Conservation (phyloP, 2,888 invertebrate species). For the Caenorhabditis virilis region DNA sequence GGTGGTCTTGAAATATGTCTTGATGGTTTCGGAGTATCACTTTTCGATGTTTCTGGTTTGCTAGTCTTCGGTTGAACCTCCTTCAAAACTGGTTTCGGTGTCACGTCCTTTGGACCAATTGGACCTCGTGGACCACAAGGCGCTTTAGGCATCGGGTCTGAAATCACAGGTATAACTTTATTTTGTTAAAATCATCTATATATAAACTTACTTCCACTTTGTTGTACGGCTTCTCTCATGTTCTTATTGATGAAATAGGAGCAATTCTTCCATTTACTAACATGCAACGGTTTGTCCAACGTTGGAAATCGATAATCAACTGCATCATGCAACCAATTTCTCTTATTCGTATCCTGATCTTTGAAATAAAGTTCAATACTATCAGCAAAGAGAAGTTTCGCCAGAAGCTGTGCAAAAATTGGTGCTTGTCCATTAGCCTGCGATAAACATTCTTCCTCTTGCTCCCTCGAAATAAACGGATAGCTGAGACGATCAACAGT, state of each 20-base stretch:
- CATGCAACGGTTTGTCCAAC: conserved; percentile 43
- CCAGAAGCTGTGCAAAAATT: conserved; percentile 51
- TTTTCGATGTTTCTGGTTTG: too few species aligned
- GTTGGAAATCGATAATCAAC: conserved; percentile 58
- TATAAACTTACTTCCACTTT: conserved; percentile 11
- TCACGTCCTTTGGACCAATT: conserved; percentile 24
- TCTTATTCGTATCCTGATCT: conserved; percentile 49
- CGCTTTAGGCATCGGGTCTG: conserved; percentile 19
- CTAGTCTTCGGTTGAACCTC: conserved; percentile 6
- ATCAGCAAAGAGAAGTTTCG: conserved; percentile 45
- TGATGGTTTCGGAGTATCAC: background rate
- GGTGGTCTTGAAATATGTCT: conserved; percentile 1
- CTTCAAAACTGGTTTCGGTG: conserved; percentile 3
- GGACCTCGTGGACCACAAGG: conserved; percentile 25
- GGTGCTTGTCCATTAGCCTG: conserved; percentile 38
- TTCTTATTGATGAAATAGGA: conserved; percentile 56
- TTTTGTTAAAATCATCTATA: background rate
- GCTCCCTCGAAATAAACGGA: conserved; percentile 41
- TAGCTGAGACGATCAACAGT: conserved; percentile 29
- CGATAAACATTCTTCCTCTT: conserved; percentile 44
- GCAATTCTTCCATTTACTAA: conserved; percentile 56
- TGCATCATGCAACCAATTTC: conserved; percentile 57
- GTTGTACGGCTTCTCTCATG: conserved; percentile 36
- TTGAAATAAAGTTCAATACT: conserved; percentile 53
- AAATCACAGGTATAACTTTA: background rate